Conservation (phyloP, 35 echinoderm and acorn worm species). For the Acanthaster planci region DNA sequence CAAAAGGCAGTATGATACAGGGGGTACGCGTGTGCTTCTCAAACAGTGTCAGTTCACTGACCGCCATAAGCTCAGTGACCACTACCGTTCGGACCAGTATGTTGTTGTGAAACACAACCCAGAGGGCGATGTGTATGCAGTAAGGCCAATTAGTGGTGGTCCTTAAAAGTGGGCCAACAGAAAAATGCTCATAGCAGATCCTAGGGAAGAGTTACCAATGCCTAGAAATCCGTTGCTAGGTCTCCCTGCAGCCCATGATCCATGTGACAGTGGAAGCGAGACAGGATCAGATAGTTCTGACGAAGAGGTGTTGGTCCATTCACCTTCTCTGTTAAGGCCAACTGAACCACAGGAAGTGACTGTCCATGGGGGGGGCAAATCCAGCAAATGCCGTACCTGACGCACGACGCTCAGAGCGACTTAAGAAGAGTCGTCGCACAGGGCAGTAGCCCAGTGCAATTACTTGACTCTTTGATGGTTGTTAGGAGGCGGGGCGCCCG, state of each 20-base stretch:
- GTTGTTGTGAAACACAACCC: neutral
- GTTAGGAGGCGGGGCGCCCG: too few relatives aligned
- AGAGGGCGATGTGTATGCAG: neutral
- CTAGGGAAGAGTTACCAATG: neutral
- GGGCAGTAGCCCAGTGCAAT: neutral
- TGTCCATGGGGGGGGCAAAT: neutral
- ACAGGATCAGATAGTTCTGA: neutral
- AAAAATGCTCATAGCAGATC: neutral
- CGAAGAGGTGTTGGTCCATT: neutral
- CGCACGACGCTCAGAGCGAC: neutral
- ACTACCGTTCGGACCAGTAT: neutral
- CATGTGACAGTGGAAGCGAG: neutral
- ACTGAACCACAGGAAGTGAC: neutral
- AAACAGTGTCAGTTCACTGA: conserved; percentile 9
- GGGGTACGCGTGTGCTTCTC: neutral
- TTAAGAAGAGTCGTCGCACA: neutral
- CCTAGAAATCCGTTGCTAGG: neutral
- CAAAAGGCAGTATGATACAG: conserved; percentile 32
- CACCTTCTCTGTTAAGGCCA: neutral
- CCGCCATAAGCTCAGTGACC: neutral
- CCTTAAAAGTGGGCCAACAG: neutral
- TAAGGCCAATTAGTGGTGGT: neutral
- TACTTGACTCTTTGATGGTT: too few relatives aligned
- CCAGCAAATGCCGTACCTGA: neutral
- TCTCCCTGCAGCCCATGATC: neutral